These are phyloP conservation scores for Anguilla obscura DNA, from an alignment of 2,797 vertebrate species.

Conservation along the genomic window DNA sequence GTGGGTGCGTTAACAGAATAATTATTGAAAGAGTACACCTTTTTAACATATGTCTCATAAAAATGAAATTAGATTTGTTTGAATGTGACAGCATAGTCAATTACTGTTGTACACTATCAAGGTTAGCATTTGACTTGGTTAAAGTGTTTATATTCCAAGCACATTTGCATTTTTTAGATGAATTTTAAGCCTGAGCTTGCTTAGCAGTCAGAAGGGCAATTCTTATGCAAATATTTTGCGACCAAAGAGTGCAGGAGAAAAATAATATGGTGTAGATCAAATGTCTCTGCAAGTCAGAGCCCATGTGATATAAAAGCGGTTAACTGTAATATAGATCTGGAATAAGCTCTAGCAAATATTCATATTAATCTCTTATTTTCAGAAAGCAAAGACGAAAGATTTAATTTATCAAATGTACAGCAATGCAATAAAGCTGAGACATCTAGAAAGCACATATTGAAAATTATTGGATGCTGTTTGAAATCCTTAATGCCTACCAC, in stretches of 20 bases:
- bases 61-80: constrained; percentile 93
- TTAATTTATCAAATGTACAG: constrained; percentile 58
- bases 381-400: constrained; percentile 36
- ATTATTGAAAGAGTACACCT: constrained; percentile 98
- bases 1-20: constrained; percentile 87
- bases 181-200: constrained; percentile 69
- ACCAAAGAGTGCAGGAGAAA: constrained; percentile 55
- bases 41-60: constrained; percentile 96
- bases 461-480: not conserved
- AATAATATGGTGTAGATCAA: constrained; percentile 77
- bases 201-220: constrained; percentile 73
- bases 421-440: constrained; percentile 33
- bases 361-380: constrained; percentile 58
- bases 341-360: constrained; percentile 71
- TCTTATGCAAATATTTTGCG: constrained; percentile 73
- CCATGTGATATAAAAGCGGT: constrained; percentile 72
- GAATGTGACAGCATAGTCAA: constrained; percentile 83
- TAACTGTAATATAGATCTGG: constrained; percentile 74
- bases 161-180: constrained; percentile 61
- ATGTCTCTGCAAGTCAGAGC: constrained; percentile 75
- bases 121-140: constrained; percentile 69
- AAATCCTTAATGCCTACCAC: not conserved
- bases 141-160: constrained; percentile 69
- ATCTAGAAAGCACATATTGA: not conserved
- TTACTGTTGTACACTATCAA: constrained; percentile 81